These are phyloP conservation scores for Trileptium ribeirensis DNA, from an alignment of 2,888 invertebrate genomes.

Conservation along the genomic window DNA sequence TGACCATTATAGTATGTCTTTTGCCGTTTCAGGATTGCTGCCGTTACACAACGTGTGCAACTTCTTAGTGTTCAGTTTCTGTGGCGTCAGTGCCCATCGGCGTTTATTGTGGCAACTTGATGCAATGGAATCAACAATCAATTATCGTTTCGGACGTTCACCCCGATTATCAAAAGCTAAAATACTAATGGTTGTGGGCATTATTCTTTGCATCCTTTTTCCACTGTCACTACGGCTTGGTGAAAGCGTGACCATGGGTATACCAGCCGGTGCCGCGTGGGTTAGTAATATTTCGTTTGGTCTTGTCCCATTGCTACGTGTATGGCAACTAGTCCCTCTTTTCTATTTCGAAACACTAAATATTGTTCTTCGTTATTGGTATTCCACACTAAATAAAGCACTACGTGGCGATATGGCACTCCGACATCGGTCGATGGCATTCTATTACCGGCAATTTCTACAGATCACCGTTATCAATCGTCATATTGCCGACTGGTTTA, in stretches of 20 bases:
- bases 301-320: not conserved
- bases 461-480: constrained; percentile 1
- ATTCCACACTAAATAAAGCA: not conserved
- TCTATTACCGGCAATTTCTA: constrained; percentile 7
- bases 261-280: not conserved
- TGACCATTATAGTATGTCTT: too few species aligned
- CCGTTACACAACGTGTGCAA: not conserved
- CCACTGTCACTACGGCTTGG: not conserved
- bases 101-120: not conserved
- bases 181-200: not conserved
- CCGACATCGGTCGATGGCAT: not conserved
- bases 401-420: not conserved
- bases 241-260: not conserved
- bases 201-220: not conserved
- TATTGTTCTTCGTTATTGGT: not conserved
- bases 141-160: not conserved
- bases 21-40: not conserved
- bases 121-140: not conserved
- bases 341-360: not conserved
- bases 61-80: not conserved
- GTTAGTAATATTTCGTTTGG: not conserved
- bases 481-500: constrained; percentile 6
- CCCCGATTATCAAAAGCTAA: not conserved
- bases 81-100: not conserved
- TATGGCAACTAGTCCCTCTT: not conserved